Evolutionary conservation across 2,113 vertebrate species (phyloP), one percentile per base, ranked within the genome.

Genomic region (Rhinoptilus africanus): DNA sequence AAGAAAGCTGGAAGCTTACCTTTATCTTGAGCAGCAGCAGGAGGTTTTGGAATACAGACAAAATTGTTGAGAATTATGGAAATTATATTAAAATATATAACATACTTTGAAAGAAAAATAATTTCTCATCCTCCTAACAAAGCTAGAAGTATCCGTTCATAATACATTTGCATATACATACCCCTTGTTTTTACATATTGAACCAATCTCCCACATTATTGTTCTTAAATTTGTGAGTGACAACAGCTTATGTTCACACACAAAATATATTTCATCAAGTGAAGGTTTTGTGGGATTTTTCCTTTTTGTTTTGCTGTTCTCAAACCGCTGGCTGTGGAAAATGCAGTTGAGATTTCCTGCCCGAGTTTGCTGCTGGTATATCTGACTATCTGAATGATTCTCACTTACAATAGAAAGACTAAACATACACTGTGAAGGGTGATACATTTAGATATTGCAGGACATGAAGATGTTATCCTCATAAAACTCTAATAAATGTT

Each of bases 11-110:
- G 32, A 86, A 93, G 56, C 37, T 91, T 92, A 47, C 80, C 39
- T 95, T 93, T 93, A 92, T 93, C 91, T 95, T 76, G 8, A 74
- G 51, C 41, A 95, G 67, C 88, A 96, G 88, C 6, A 84, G 80
- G 27, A 69, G 8, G 6, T 50, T 94, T 93, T 88, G 57, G 90
- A 93, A 72, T 68, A 72, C 2, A 6, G 68, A 92, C 50, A 92
- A 86, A 89, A 89, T 43, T 63, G 4, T 21, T 86, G 72, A 47
- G 45, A 84, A 86, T 59, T 78, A 81, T 69, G 37, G n/a, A 92
- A 86, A 89, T 60, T 2, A 35, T 75, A 73, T 60, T 64, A 85
- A 78, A 57, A 92, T 72, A 60, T 19, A 30, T 53, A 60, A 22
- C 13, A 35, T 14, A 57, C 5, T 73, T 88, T n/a, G 53, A 92